Conservation (phyloP, 2,797 vertebrate species). For the Esox masquinongy region DNA sequence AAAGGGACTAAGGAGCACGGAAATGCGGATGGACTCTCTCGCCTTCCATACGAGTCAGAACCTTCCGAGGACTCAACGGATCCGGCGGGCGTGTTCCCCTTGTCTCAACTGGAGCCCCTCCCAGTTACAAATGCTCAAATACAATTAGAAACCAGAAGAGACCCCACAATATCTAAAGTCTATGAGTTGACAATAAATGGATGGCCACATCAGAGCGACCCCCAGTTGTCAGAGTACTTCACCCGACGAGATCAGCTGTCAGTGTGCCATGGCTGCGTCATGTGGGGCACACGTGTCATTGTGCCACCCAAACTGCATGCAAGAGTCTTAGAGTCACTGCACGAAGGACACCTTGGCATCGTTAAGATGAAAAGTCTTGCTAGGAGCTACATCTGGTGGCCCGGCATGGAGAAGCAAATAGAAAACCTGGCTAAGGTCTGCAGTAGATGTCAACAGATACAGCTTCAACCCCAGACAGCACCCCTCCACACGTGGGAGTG, state of each 20-base stretch:
- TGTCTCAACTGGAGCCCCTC: conserved; percentile 41
- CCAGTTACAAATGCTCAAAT: conserved; percentile 51
- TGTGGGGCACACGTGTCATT: no score
- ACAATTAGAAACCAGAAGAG: conserved; percentile 39
- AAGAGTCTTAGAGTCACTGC: conserved; percentile 45
- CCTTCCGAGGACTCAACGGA: conserved; percentile 33
- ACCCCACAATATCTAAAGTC: conserved; percentile 42
- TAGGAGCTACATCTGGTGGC: conserved; percentile 57
- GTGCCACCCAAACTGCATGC: no score
- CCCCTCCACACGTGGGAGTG: conserved; percentile 50
- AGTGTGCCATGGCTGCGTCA: no score
- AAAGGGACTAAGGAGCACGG: conserved; percentile 2
- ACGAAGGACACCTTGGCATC: conserved; percentile 59
- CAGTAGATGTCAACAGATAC: conserved; percentile 31
- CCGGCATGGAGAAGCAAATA: no score
- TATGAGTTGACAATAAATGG: conserved; percentile 41
- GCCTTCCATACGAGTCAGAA: conserved; percentile 37
- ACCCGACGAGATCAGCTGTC: no score
- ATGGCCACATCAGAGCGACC: no score
- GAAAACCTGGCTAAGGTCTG: conserved; percentile 35
- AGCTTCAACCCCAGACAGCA: conserved; percentile 46
- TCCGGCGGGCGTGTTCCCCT: conserved; percentile 27
- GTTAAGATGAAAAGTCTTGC: conserved; percentile 61
- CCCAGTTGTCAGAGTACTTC: no score
- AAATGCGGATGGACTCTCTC: no score